Evolutionary conservation across 2,888 invertebrate species (phyloP), one percentile per base, ranked within the genome.

Genomic region (Cephonodes hylas): DNA sequence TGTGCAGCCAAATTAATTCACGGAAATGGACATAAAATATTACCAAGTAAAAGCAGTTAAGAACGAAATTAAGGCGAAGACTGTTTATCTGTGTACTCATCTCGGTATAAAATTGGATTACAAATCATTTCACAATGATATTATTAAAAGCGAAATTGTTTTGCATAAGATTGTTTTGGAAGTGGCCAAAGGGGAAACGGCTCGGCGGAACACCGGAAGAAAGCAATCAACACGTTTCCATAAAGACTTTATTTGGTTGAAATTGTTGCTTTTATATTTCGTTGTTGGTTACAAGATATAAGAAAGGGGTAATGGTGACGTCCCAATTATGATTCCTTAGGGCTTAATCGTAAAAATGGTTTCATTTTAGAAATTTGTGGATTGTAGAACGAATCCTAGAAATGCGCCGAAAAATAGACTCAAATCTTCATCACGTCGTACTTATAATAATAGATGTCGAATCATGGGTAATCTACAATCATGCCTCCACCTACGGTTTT

Each of bases 81-180:
- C 53, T 53, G 38, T 53, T 53, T 53, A 53, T 53, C 31, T 27
- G 53, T 53, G 53, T 53, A 18, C 10, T 8, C 44, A 44, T 44
- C 44, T 3, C 20, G 10, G 20, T 22, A 53, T 53, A 31, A 53
- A 53, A 53, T 53, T 53, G 18, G 53, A 53, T 53, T 31, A 53
- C 10, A 53, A 53, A 53, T 53, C 4, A 53, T 53, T 53, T 53
- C 18, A 53, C 31, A 53, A 53, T 53, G 31, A 15, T 31, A 31
- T 53, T 53, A 53, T 53, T 53, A 53, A 18, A 53, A 31, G 27
- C 10, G 18, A 27, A 44, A 44, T 44, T 44, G 44, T 20, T 34
- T 22, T 10, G 20, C 10, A 18, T 44, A 10, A 44, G 53, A 31
- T 53, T 53, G 31, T 31, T 53, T 53, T 53, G 53, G 27, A 18